Evolutionary conservation across 2,797 vertebrate species (phyloP), one percentile per base, ranked within the genome.

Genomic region (Morelia viridis): DNA sequence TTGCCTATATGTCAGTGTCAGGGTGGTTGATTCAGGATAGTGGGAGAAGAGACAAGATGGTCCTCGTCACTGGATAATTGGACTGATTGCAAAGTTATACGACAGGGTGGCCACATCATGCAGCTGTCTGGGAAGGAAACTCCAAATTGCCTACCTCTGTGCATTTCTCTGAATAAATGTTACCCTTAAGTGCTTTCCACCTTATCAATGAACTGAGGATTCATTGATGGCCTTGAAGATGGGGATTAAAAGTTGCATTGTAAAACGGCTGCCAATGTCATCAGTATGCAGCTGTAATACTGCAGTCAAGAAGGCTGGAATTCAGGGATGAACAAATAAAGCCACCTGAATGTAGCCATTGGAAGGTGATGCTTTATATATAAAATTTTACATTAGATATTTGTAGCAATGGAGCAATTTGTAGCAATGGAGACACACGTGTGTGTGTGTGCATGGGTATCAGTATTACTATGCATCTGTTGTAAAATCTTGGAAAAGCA

Each of bases 161-260:
- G 80, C 95, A 65, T 94, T 96, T 93, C n/a, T 93, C 31, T 22
- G 60, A 93, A 83, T 90, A 95, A 76, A 89, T 94, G 96, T 95
- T 93, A 95, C 41, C 31, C 26, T 5, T 28, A 88, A 93, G 88
- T 92, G 91, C 95, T 96, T 94, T 93, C 89, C 88, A 94, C 60
- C 90, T 94, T 94, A 94, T 95, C 68, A 94, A 24, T 50, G 94
- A 92, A 95, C 88, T 92, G 92, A 95, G 76, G 86, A 61, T 12
- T 92, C 95, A 89, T 91, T 91, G 85, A 84, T n/a, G 64, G 53
- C 87, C 89, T 95, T 95, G 93, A 90, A 92, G 92, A 64, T 96
- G 92, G 35, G 89, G 90, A 94, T 95, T 94, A 95, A 93, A 89
- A 92, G 46, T 86, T 94, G 62, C 93, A 84, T 68, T 94, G 24